Percentiles rank a stretch among this genome's conserved stretches.
phyloP scores from a whole-genome alignment of 2,888 invertebrate genomes.

The Erynnis tages region DNA sequence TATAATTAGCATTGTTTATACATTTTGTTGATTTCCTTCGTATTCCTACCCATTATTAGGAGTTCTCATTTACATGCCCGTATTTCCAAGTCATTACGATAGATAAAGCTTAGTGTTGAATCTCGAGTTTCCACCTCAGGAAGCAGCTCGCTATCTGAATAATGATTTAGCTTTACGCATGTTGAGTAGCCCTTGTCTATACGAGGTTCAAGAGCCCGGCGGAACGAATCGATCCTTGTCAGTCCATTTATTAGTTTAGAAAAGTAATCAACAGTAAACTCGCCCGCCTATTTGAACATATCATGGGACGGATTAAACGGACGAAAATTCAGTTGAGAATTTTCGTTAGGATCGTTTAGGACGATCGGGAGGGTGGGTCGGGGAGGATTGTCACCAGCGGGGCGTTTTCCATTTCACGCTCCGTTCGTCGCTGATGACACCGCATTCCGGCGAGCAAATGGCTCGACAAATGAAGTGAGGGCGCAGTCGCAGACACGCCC shows the following conservation, averaged over 20 bases:
- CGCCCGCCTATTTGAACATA: conserved; percentile 50
- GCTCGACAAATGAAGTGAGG: conserved; percentile 78
- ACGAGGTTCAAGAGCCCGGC: conserved; percentile 27
- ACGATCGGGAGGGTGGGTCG: conserved; percentile 43
- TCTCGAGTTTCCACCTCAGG: conserved; percentile 34
- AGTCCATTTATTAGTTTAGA: conserved; percentile 40
- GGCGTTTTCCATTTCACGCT: conserved; percentile 81
- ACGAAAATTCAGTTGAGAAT: conserved; percentile 54
- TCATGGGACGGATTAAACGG: conserved; percentile 41
- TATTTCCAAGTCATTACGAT: conserved; percentile 21
- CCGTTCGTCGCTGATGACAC: conserved; percentile 77
- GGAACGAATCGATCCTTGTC: conserved; percentile 38
- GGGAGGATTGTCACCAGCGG: conserved; percentile 62
- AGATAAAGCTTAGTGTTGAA: conserved; percentile 20
- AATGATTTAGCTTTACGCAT: conserved; percentile 38
- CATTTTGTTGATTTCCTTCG: conserved; percentile 16
- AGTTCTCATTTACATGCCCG: conserved; percentile 23
- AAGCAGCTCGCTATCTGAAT: conserved; percentile 33
- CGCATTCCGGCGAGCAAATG: conserved; percentile 78
- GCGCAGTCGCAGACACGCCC: conserved; percentile 73
- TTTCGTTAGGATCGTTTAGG: conserved; percentile 72
- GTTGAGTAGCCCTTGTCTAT: conserved; percentile 33
- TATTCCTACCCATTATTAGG: conserved; percentile 17
- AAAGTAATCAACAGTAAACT: conserved; percentile 49
- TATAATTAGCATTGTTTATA: conserved; percentile 24